These are phyloP conservation scores for Psix sp. DNA, from an alignment of 1,140 invertebrate genomes.

Conservation along the genomic window DNA sequence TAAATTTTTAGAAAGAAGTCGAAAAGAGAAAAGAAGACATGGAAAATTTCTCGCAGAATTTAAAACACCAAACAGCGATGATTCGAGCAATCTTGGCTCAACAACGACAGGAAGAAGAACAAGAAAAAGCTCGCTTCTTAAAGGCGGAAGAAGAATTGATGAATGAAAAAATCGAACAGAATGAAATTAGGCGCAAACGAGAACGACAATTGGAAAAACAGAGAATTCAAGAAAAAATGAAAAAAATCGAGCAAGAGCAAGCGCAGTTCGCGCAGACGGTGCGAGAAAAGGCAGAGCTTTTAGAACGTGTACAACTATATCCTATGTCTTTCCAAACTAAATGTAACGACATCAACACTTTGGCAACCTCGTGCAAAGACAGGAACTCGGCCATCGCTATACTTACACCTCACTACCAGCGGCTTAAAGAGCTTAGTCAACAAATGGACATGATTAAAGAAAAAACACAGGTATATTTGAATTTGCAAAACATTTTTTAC, in stretches of 20 bases:
- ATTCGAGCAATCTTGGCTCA: slow-evolving; percentile 64
- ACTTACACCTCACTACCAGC: slow-evolving; percentile 59
- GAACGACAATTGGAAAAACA: slow-evolving; percentile 71
- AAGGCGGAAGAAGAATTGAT: slow-evolving; percentile 68
- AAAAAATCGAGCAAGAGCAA: slow-evolving; percentile 65
- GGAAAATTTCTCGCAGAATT: slow-evolving; percentile 66
- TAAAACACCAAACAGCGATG: slow-evolving; percentile 66
- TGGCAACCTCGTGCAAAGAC: slow-evolving; percentile 68
- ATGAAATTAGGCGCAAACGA: slow-evolving; percentile 68
- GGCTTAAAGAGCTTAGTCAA: slow-evolving; percentile 66
- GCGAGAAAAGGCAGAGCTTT: slow-evolving; percentile 62
- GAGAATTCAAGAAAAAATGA: slow-evolving; percentile 66
- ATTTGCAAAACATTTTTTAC: slow-evolving; percentile 14
- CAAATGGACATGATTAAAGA: slow-evolving; percentile 77
- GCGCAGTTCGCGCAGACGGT: slow-evolving; percentile 53
- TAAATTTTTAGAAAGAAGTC: slow-evolving; percentile 60
- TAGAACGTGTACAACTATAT: slow-evolving; percentile 65
- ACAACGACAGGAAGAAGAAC: slow-evolving; percentile 68
- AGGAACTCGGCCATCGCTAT: slow-evolving; percentile 62
- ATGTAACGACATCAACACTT: slow-evolving; percentile 68
- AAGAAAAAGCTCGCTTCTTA: slow-evolving; percentile 63
- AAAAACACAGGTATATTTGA: slow-evolving; percentile 73
- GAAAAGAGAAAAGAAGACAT: slow-evolving; percentile 67
- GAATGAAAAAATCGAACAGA: slow-evolving; percentile 59
- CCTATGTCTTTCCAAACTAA: slow-evolving; percentile 65